A percentile compares a stretch with the other conserved stretches of the same genome.
Conservation (phyloP, 2,797 vertebrate genomes). For the Trachurus trachurus region DNA sequence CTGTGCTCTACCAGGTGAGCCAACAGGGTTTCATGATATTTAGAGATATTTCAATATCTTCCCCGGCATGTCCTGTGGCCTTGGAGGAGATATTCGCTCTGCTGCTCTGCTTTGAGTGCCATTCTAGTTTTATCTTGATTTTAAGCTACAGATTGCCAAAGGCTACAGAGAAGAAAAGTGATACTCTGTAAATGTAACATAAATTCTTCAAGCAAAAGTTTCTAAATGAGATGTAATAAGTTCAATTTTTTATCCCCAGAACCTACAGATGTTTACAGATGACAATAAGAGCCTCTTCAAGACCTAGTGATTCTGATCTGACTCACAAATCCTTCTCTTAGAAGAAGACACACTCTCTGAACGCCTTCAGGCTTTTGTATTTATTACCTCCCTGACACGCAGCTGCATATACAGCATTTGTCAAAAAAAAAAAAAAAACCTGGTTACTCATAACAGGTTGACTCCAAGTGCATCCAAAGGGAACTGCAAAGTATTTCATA, state of each 20-base stretch:
- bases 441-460: neutral
- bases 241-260: neutral
- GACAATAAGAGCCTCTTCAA: neutral
- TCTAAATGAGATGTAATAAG: constrained; percentile 1
- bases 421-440: constrained; percentile 1
- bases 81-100: too few species aligned
- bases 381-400: constrained; percentile 1
- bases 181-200: constrained; percentile 4
- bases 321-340: constrained; percentile 6
- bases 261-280: neutral
- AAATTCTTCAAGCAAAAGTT: neutral
- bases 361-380: neutral
- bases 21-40: too few species aligned
- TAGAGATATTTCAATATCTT: too few species aligned
- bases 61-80: too few species aligned
- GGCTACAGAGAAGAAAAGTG: constrained; percentile 5
- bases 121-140: constrained; percentile 7
- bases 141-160: neutral
- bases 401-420: neutral
- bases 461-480: neutral
- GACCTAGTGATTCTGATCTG: constrained; percentile 5
- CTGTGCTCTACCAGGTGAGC: too few species aligned
- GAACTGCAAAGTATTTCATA: neutral
- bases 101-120: too few species aligned
- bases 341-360: neutral